Percentiles rank a stretch among this genome's conserved stretches.
Conservation (phyloP, 2,888 invertebrate species). For the Drosophila kuntzei region DNA sequence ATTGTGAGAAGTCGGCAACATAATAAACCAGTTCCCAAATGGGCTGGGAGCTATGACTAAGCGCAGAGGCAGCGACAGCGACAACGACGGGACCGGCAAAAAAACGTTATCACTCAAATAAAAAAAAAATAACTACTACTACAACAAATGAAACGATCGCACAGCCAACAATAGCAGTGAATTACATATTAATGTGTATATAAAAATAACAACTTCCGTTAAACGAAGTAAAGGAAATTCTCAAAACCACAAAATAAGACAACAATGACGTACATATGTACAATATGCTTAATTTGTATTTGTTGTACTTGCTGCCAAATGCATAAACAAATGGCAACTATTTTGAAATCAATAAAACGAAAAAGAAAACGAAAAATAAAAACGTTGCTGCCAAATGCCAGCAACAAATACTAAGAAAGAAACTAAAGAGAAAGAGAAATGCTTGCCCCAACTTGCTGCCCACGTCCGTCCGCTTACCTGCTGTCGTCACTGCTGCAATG, state of each 20-base stretch:
- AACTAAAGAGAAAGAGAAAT: conserved; percentile 61
- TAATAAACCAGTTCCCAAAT: conserved; percentile 53
- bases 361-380: conserved; percentile 31
- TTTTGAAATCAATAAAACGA: conserved; percentile 45
- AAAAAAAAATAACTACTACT: conserved; percentile 16
- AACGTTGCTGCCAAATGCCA: conserved; percentile 35
- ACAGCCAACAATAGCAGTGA: conserved; percentile 19
- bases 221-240: conserved; percentile 14
- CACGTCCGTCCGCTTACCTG: conserved; percentile 66
- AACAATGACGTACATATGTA: conserved; percentile 38
- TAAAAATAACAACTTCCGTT: conserved; percentile 40
- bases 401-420: conserved; percentile 41
- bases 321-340: conserved; percentile 42
- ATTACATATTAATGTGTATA: conserved; percentile 7
- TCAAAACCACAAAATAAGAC: conserved; percentile 15
- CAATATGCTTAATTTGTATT: conserved; percentile 50
- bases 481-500: conserved; percentile 53
- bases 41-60: conserved; percentile 51
- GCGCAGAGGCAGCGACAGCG: conserved; percentile 27
- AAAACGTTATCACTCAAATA: conserved; percentile 46
- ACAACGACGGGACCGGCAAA: conserved; percentile 41
- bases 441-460: conserved; percentile 48
- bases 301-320: conserved; percentile 39
- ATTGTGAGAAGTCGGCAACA: conserved; percentile 43
- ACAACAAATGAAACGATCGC: conserved; percentile 22